A percentile compares a stretch with the other conserved stretches of the same genome.
These are phyloP conservation scores for Holacanthella duospinosa DNA, from an alignment of 2,888 invertebrate genomes.

Conservation along the genomic window DNA sequence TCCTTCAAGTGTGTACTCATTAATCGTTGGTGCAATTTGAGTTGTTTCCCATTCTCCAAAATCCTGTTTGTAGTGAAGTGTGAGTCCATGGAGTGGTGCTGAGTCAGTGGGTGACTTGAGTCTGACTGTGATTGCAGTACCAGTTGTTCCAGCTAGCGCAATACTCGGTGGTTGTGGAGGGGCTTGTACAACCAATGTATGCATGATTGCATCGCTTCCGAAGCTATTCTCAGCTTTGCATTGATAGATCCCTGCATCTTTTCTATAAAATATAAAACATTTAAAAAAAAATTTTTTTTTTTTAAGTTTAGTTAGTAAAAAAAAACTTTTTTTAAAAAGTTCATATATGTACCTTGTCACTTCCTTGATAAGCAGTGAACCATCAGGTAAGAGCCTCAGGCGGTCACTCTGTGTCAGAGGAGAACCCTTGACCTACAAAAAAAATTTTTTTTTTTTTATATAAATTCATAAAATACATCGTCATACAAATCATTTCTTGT, in stretches of 20 bases:
- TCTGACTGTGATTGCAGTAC: conserved; percentile 61
- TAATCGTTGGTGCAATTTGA: conserved; percentile 49
- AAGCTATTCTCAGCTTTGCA: conserved; percentile 46
- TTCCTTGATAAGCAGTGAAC: conserved; percentile 78
- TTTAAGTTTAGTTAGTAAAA: neutral
- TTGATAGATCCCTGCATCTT: conserved; percentile 87
- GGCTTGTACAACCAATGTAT: conserved; percentile 44
- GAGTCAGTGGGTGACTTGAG: conserved; percentile 63
- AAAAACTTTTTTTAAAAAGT: neutral
- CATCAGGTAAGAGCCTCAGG: conserved; percentile 74
- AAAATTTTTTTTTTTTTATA: no score
- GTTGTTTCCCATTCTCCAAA: conserved; percentile 88
- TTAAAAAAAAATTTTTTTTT: no score
- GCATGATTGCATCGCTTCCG: conserved; percentile 35
- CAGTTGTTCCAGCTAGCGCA: conserved; percentile 61
- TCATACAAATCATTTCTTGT: neutral
- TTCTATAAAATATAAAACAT: conserved; percentile 44
- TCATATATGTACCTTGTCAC: conserved; percentile 49
- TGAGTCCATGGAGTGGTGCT: conserved; percentile 80
- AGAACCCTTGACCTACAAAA: conserved; percentile 55
- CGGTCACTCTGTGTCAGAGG: conserved; percentile 69
- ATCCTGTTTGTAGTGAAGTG: conserved; percentile 84
- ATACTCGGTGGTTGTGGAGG: conserved; percentile 68
- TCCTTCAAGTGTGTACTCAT: conserved; percentile 73
- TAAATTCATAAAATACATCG: neutral